Conservation (phyloP, 1,140 invertebrate species). For the Potamilus streckersoni region DNA sequence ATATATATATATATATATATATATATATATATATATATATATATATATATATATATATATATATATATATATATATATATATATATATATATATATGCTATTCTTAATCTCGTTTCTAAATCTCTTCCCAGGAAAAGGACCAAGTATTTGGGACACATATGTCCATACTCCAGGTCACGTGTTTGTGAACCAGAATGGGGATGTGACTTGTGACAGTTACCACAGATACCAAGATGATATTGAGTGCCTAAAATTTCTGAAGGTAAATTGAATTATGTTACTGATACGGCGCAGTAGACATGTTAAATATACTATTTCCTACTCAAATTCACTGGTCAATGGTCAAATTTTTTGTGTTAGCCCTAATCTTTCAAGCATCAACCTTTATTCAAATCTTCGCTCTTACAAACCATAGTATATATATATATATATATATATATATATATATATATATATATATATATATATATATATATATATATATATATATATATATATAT, state of each 20-base stretch:
- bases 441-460: too few relatives aligned
- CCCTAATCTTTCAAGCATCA: too few relatives aligned
- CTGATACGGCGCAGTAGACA: neutral
- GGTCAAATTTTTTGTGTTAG: too few relatives aligned
- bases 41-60: too few relatives aligned
- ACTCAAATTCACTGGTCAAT: neutral
- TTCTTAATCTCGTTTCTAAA: slow-evolving; percentile 71
- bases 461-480: too few relatives aligned
- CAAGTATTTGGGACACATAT: slow-evolving; percentile 72
- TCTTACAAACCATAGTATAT: too few relatives aligned
- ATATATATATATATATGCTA: slow-evolving; percentile 69
- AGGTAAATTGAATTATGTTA: neutral
- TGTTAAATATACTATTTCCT: neutral
- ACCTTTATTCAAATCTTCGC: too few relatives aligned
- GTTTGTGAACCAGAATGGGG: slow-evolving; percentile 61
- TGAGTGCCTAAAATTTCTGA: neutral
- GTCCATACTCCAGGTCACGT: slow-evolving; percentile 67
- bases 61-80: too few relatives aligned
- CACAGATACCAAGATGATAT: neutral
- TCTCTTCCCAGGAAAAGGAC: slow-evolving; percentile 56
- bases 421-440: too few relatives aligned
- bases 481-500: too few relatives aligned
- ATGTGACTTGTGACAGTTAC: neutral
- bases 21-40: slow-evolving; percentile 70
- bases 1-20: too few relatives aligned